Conservation (phyloP, 2,797 vertebrate species). For the Pygocentrus nattereri region DNA sequence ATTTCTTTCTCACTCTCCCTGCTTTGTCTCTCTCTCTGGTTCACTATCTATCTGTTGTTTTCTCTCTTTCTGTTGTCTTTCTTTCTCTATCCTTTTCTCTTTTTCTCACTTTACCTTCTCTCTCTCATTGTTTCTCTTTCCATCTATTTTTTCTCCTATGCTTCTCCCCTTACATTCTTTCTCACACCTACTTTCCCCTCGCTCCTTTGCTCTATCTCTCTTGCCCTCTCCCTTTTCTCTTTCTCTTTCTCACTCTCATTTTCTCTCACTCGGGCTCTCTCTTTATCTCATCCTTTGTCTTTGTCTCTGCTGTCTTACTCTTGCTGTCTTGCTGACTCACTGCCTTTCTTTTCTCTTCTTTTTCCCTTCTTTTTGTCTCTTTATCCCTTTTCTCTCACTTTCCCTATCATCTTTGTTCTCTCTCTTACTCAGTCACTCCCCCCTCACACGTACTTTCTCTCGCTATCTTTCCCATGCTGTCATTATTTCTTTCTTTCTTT, state of each 20-base stretch:
- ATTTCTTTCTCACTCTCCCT: background rate
- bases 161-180: background rate
- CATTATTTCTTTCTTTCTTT: background rate
- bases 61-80: background rate
- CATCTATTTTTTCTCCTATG: background rate
- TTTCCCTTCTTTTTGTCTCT: background rate
- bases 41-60: background rate
- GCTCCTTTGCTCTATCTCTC: background rate
- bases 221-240: constrained; percentile 22
- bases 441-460: background rate
- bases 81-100: constrained; percentile 1
- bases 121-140: background rate
- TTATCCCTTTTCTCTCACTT: background rate
- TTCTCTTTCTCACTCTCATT: background rate
- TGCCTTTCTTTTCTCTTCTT: background rate
- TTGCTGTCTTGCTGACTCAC: background rate
- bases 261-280: background rate
- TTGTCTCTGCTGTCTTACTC: background rate
- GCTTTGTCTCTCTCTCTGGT: background rate
- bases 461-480: too few species aligned
- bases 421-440: background rate
- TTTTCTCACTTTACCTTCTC: background rate
- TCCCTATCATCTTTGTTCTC: background rate
- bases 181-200: background rate
- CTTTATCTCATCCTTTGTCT: background rate